Conservation (phyloP, 2,113 vertebrate genomes). For the Brachyistius frenatus region DNA sequence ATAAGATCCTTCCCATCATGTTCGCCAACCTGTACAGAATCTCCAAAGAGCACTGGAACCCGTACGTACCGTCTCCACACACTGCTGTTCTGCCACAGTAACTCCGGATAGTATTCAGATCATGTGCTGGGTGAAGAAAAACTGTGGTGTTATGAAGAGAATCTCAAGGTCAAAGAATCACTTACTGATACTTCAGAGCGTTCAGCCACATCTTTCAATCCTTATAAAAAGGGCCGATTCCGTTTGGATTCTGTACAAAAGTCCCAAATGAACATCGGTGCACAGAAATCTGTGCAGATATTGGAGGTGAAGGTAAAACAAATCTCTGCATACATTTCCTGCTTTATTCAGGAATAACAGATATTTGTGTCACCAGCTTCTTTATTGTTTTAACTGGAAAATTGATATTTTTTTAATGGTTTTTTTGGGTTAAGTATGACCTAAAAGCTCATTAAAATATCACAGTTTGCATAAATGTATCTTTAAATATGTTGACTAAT, state of each 20-base stretch:
- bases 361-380: no score
- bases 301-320: not conserved
- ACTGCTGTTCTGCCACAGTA: no score
- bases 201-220: not conserved
- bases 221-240: not conserved
- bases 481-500: no score
- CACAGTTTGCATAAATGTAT: no score
- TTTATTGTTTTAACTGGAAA: no score
- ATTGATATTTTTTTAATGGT: no score
- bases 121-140: no score
- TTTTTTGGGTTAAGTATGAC: no score
- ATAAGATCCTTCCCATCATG: conserved; percentile 97
- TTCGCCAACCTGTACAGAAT: conserved; percentile 98
- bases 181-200: no score
- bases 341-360: no score
- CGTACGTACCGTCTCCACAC: conserved; percentile 84
- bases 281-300: not conserved
- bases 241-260: not conserved
- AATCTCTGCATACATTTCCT: not conserved
- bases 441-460: no score
- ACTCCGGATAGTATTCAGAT: no score
- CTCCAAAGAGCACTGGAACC: conserved; percentile 99
- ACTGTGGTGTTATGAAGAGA: not conserved
- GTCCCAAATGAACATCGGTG: not conserved
- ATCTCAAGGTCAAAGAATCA: not conserved